These are phyloP conservation scores for Melipona beecheii DNA, from an alignment of 2,888 invertebrate species.

Conservation along the genomic window DNA sequence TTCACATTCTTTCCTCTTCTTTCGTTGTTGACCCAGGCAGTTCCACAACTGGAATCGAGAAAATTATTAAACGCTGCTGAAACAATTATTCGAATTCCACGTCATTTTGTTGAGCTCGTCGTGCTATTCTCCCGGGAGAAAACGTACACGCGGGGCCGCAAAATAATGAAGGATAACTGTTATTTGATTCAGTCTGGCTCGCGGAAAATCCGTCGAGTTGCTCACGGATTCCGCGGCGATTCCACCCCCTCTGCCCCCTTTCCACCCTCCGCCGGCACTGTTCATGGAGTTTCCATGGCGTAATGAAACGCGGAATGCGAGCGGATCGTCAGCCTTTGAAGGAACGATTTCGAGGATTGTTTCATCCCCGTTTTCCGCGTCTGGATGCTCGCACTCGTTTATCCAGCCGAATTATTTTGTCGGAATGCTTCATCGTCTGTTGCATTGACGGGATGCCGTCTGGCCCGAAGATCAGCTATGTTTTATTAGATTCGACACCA, in stretches of 20 bases:
- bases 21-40: no score
- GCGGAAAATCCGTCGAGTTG: constrained; percentile 26
- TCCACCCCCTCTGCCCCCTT: not conserved
- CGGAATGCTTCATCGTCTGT: constrained; percentile 4
- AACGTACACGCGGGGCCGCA: constrained; percentile 16
- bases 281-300: constrained; percentile 10
- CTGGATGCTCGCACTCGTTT: constrained; percentile 30
- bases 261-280: not conserved
- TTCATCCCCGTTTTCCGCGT: constrained; percentile 4
- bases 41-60: no score
- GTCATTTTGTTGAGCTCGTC: no score
- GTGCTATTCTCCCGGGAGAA: not conserved
- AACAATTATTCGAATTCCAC: no score
- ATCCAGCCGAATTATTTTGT: constrained; percentile 15
- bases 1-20: no score
- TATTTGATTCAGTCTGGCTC: constrained; percentile 62
- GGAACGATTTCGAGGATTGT: constrained; percentile 34
- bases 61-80: no score
- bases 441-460: constrained; percentile 12
- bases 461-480: not conserved
- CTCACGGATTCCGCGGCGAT: constrained; percentile 13
- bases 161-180: constrained; percentile 71
- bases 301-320: constrained; percentile 33
- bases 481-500: constrained; percentile 2
- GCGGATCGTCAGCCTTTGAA: constrained; percentile 29